These are phyloP conservation scores for Poeciliopsis infans DNA, from an alignment of 2,797 vertebrate species.

Conservation along the genomic window DNA sequence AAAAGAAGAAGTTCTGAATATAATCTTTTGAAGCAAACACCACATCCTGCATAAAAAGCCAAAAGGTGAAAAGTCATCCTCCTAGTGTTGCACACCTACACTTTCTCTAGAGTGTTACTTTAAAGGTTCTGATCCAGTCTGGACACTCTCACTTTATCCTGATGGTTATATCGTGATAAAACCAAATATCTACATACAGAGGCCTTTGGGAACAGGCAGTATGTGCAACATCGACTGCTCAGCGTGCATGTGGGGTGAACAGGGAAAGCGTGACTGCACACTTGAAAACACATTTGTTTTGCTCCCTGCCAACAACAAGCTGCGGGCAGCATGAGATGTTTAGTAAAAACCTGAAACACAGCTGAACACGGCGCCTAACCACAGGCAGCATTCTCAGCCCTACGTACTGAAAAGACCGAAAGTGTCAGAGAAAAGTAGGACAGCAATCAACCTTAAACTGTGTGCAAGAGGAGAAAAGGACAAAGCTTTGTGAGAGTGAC, in stretches of 20 bases:
- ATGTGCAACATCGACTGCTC: background rate
- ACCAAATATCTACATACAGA: background rate
- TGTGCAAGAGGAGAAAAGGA: conserved; percentile 38
- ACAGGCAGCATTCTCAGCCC: conserved; percentile 37
- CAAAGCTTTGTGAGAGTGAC: conserved; percentile 19
- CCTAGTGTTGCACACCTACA: background rate
- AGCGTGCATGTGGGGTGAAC: background rate
- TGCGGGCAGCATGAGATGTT: conserved; percentile 16
- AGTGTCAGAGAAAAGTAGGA: conserved; percentile 28
- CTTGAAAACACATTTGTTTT: conserved; percentile 43
- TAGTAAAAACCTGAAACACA: conserved; percentile 26
- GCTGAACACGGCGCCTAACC: conserved; percentile 36
- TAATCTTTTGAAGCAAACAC: conserved; percentile 11
- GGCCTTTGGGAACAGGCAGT: background rate
- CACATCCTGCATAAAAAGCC: conserved; percentile 44
- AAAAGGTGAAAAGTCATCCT: conserved; percentile 11
- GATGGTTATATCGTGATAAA: background rate
- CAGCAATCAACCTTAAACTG: background rate
- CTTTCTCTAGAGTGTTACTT: background rate
- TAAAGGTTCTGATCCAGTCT: background rate
- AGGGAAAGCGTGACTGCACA: conserved; percentile 11
- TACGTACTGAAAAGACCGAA: conserved; percentile 14
- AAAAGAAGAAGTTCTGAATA: conserved; percentile 20
- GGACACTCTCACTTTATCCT: background rate
- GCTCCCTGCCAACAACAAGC: conserved; percentile 1